Percentiles rank a stretch among this genome's conserved stretches.
phyloP scores from a whole-genome alignment of 2,888 invertebrate species.

The Argyra leucocephala region DNA sequence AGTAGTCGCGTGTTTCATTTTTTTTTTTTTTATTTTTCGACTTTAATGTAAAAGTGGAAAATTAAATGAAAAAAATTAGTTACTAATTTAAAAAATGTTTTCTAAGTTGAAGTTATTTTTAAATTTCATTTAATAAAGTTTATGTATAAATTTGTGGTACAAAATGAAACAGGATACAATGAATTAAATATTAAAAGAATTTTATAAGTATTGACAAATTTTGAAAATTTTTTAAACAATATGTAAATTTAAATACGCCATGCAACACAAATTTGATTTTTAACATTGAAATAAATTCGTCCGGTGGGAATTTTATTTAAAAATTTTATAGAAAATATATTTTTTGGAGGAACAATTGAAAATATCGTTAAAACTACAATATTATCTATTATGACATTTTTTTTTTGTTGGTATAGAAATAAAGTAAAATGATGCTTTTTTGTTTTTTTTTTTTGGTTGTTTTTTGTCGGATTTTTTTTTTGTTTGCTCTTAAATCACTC shows the following conservation, averaged over 20 bases:
- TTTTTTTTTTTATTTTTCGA: background rate
- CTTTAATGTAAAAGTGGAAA: background rate
- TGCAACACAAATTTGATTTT: background rate
- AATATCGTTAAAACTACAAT: too few species aligned
- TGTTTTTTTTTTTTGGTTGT: too few species aligned
- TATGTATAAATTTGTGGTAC: background rate
- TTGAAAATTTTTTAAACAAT: background rate
- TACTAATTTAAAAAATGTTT: background rate
- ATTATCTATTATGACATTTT: too few species aligned
- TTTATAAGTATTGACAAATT: background rate
- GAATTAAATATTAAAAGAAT: background rate
- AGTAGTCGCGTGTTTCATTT: background rate
- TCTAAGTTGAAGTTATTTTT: background rate
- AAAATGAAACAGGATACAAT: background rate
- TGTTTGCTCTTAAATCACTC: too few species aligned
- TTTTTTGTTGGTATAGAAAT: too few species aligned
- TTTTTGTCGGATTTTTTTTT: too few species aligned
- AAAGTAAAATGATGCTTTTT: too few species aligned
- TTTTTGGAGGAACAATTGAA: too few species aligned
- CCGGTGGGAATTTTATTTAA: background rate
- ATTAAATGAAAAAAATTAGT: slow-evolving; percentile 6
- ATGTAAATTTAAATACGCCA: background rate
- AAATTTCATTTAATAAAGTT: background rate
- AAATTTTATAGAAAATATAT: background rate
- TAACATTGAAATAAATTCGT: background rate